Conservation (phyloP, 1,140 invertebrate species). For the Eumeta japonica region DNA sequence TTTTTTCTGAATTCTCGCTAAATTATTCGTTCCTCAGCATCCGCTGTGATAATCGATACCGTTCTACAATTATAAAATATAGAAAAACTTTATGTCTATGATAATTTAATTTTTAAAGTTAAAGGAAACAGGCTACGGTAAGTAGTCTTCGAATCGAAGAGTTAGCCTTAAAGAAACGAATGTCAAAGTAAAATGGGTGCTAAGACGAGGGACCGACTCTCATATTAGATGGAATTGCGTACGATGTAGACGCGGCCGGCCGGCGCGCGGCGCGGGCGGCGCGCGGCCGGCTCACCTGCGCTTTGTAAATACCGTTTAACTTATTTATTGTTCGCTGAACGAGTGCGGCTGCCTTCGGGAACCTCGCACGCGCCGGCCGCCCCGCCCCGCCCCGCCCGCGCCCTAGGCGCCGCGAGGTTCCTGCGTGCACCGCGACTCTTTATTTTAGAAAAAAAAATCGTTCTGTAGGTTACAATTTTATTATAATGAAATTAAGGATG, state of each 20-base stretch:
- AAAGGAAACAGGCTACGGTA: too few relatives aligned
- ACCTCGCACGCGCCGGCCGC: conserved; percentile 9
- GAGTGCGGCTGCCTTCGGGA: not conserved
- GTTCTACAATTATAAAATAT: too few relatives aligned
- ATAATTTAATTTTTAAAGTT: too few relatives aligned
- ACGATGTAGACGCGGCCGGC: not conserved
- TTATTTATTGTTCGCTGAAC: conserved; percentile 47
- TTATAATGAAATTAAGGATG: too few relatives aligned
- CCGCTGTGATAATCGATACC: too few relatives aligned
- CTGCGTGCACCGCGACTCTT: conserved; percentile 15
- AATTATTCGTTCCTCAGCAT: too few relatives aligned
- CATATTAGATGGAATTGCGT: too few relatives aligned
- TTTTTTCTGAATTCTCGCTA: too few relatives aligned
- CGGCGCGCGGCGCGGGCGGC: not conserved
- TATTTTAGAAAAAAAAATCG: conserved; percentile 53
- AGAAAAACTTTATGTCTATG: too few relatives aligned
- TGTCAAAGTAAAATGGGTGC: conserved; percentile 37
- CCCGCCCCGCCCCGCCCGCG: too few relatives aligned
- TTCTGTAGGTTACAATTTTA: conserved; percentile 56
- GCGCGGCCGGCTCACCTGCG: not conserved
- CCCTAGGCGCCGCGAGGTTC: conserved; percentile 9
- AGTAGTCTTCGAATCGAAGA: conserved; percentile 19
- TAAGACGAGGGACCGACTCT: conserved; percentile 43
- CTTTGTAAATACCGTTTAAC: conserved; percentile 37
- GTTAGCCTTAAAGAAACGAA: conserved; percentile 29